Evolutionary conservation across 2,113 vertebrate genomes (phyloP).

Genomic region (Hucho hucho): DNA sequence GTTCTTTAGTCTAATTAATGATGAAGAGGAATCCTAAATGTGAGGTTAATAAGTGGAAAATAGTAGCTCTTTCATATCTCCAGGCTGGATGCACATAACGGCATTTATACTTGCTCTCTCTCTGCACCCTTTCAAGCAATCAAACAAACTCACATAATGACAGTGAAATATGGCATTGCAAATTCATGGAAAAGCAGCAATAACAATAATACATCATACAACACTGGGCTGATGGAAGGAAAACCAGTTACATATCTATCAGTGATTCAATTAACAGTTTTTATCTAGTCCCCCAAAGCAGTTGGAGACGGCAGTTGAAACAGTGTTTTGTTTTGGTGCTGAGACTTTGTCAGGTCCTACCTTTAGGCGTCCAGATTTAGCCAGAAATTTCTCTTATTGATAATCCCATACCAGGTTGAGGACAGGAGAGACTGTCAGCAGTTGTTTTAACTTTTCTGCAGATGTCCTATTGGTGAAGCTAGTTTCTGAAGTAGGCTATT

Average conservation of each 20-base stretch:
- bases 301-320: neutral
- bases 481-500: slow-evolving; percentile 59
- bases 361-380: slow-evolving; percentile 77
- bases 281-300: neutral
- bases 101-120: no score
- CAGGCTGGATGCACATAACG: no score
- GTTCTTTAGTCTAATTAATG: no score
- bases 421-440: slow-evolving; percentile 62
- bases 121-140: no score
- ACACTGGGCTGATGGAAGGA: no score
- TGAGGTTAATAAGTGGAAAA: no score
- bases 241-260: neutral
- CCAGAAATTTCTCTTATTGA: slow-evolving; percentile 57
- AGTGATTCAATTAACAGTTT: neutral
- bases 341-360: slow-evolving; percentile 66
- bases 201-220: no score
- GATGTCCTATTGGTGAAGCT: slow-evolving; percentile 59
- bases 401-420: slow-evolving; percentile 67
- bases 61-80: no score
- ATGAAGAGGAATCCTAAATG: no score
- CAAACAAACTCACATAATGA: no score
- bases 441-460: slow-evolving; percentile 64
- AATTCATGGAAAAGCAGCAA: no score
- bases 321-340: neutral
- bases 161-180: no score